Percentiles rank a stretch among this genome's conserved stretches.
Conservation (phyloP, 2,888 invertebrate species). For the Alcis repandata region DNA sequence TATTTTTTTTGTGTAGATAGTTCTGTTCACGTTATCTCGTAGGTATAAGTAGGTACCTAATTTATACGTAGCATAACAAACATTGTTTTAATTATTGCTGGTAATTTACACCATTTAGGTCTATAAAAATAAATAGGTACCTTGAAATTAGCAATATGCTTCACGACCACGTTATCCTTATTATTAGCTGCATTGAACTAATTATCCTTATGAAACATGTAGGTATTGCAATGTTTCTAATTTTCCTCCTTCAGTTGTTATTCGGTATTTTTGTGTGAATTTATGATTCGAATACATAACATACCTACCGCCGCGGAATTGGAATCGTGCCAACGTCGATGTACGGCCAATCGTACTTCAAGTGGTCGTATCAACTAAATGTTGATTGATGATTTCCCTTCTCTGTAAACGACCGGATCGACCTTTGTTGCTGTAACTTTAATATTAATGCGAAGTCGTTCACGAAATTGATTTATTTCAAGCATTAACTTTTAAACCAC, state of each 20-base stretch:
- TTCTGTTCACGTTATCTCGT: neutral
- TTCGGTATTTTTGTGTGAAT: constrained; percentile 1
- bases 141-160: constrained; percentile 12
- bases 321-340: constrained; percentile 76
- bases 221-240: constrained; percentile 6
- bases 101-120: neutral
- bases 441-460: constrained; percentile 58
- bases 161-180: constrained; percentile 25
- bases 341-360: constrained; percentile 75
- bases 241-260: constrained; percentile 34
- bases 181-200: constrained; percentile 16
- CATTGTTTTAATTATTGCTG: neutral
- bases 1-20: neutral
- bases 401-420: constrained; percentile 65
- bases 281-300: constrained; percentile 5
- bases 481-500: constrained; percentile 5
- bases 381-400: constrained; percentile 79
- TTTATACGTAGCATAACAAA: neutral
- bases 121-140: neutral
- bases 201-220: constrained; percentile 20
- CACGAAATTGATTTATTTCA: constrained; percentile 43
- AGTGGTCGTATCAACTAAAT: constrained; percentile 78
- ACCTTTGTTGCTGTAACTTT: constrained; percentile 64
- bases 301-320: constrained; percentile 49
- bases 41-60: neutral